These are phyloP conservation scores for Torymus auratus DNA, from an alignment of 2,888 invertebrate species.

Conservation along the genomic window DNA sequence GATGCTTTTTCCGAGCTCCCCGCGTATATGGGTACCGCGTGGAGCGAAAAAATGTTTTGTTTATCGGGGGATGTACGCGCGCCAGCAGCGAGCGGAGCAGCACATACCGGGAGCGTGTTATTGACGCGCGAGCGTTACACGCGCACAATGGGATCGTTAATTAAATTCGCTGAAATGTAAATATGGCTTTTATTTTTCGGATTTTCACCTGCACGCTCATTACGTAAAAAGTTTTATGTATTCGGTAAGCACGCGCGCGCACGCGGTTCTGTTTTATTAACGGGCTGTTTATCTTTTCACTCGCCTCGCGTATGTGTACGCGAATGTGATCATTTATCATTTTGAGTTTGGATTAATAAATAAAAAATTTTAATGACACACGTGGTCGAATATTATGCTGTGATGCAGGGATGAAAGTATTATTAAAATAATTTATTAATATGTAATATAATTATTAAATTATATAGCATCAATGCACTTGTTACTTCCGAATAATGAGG, in stretches of 20 bases:
- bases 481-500: no score
- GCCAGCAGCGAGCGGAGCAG: not conserved
- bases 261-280: not conserved
- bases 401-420: no score
- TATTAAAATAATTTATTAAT: no score
- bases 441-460: no score
- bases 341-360: no score
- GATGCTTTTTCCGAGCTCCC: not conserved
- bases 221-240: not conserved
- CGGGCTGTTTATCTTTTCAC: no score
- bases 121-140: slow-evolving; percentile 15
- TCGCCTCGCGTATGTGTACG: no score
- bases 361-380: no score
- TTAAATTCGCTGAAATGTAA: slow-evolving; percentile 36
- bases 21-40: no score
- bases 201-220: not conserved
- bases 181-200: not conserved
- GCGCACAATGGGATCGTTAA: slow-evolving; percentile 33
- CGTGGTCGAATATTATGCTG: no score
- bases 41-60: slow-evolving; percentile 27
- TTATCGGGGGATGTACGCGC: slow-evolving; percentile 10
- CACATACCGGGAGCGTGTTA: not conserved
- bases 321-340: no score
- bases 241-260: not conserved
- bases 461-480: no score